Conservation (phyloP, 2,797 vertebrate species). For the Cossypha polioptera region DNA sequence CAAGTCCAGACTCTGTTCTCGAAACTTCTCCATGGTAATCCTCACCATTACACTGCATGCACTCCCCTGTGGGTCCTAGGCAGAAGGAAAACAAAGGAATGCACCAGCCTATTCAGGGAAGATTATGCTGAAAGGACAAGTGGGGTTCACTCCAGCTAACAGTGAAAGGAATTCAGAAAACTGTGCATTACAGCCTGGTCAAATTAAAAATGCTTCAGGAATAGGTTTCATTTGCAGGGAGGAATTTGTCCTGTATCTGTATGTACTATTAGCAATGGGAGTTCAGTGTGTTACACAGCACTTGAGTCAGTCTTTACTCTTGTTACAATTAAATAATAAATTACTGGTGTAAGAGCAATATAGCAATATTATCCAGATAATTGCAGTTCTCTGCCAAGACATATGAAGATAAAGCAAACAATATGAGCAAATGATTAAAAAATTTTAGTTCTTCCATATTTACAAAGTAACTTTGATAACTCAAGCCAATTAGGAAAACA, state of each 20-base stretch:
- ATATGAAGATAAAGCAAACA: not conserved
- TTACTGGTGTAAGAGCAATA: not conserved
- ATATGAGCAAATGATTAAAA: not conserved
- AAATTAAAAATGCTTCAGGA: not conserved
- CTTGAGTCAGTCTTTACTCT: not conserved
- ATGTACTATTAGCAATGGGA: not conserved
- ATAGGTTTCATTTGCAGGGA: not conserved
- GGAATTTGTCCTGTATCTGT: not conserved
- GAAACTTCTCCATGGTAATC: conserved; percentile 86
- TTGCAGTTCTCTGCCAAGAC: not conserved
- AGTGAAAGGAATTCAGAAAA: not conserved
- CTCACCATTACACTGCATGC: conserved; percentile 91
- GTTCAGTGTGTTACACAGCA: not conserved
- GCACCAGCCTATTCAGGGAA: not conserved
- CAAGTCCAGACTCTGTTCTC: conserved; percentile 79
- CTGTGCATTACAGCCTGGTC: not conserved
- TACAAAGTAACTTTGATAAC: not conserved
- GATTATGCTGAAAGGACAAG: not conserved
- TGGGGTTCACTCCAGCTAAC: not conserved
- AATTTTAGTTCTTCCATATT: not conserved
- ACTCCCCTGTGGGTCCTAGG: conserved; percentile 75
- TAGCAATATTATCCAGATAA: not conserved
- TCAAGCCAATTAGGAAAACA: not conserved
- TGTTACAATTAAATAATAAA: not conserved
- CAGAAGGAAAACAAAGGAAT: not conserved